These are phyloP conservation scores for Paracentrotus lividus DNA, from an alignment of 53 echinoderm and acorn worm genomes.

Conservation along the genomic window DNA sequence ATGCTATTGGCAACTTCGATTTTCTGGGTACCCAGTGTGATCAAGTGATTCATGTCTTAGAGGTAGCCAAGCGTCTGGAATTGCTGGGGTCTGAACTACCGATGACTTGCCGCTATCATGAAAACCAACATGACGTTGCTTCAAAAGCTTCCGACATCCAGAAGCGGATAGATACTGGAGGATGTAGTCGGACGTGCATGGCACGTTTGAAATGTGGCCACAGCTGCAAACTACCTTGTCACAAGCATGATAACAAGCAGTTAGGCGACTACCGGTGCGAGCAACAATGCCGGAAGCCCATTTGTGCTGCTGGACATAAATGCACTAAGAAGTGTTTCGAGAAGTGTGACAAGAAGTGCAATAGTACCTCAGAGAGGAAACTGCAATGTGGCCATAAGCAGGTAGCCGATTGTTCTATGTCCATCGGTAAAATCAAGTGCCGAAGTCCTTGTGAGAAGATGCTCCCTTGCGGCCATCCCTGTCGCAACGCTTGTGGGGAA, in stretches of 20 bases:
- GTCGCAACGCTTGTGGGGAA: slow-evolving; percentile 78
- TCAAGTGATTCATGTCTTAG: slow-evolving; percentile 72
- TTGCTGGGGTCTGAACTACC: slow-evolving; percentile 69
- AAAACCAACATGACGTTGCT: slow-evolving; percentile 54
- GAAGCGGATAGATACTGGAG: slow-evolving; percentile 75
- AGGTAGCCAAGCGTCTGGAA: slow-evolving; percentile 64
- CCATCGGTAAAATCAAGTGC: slow-evolving; percentile 72
- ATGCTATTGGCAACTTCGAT: slow-evolving; percentile 87
- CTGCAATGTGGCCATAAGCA: slow-evolving; percentile 79
- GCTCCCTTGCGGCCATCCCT: slow-evolving; percentile 84
- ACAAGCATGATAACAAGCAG: slow-evolving; percentile 83
- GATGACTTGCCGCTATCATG: slow-evolving; percentile 86
- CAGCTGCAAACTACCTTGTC: slow-evolving; percentile 86
- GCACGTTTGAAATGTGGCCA: slow-evolving; percentile 86
- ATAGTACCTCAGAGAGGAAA: slow-evolving; percentile 57
- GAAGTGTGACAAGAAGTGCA: slow-evolving; percentile 80
- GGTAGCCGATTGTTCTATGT: slow-evolving; percentile 58
- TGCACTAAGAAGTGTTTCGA: slow-evolving; percentile 81
- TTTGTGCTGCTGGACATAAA: slow-evolving; percentile 77
- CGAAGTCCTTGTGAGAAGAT: slow-evolving; percentile 65
- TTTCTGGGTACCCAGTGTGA: slow-evolving; percentile 65
- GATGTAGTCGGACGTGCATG: slow-evolving; percentile 82
- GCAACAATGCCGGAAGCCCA: slow-evolving; percentile 74
- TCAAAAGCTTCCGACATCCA: slow-evolving; percentile 10
- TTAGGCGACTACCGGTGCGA: slow-evolving; percentile 75